Base-by-base conservation (phyloP, 2,888 invertebrate genomes). In the Synanthedon tipuliformis region DNA sequence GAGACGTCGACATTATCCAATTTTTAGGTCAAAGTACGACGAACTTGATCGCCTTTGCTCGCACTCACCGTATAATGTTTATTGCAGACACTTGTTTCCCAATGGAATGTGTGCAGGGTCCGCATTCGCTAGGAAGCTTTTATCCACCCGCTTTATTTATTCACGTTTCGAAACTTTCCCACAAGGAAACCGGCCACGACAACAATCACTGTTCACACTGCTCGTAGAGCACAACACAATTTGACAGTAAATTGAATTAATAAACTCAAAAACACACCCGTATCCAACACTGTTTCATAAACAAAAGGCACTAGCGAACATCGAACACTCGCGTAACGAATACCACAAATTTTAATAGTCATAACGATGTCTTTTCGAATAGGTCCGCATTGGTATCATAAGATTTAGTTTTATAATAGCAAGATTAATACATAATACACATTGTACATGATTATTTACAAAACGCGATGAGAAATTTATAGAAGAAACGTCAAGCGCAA, bases 41-140 rank as follows among this genome's bases (percentile, higher is more conserved):
- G 85, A 87, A 84, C 85, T 81, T 84, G 78, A 79, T 70, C 68
- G 75, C 78, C 76, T n/a, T n/a, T n/a, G n/a, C n/a, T 73, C 75
- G 78, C 78, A 87, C 86, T 86, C 77, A 87, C 87, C 87, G 86
- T 82, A 87, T 78, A 86, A 87, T 87, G 71, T 79, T 87, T 83
- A 84, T 73, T 81, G 81, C 82, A 77, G 80, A 79, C 85, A 84
- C 84, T 85, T 82, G 84, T 80, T 75, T 81, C 78, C 84, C 81
- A 75, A 73, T 74, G 85, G 85, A 85, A 86, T 83, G 85, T 81
- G 81, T 81, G 81, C 81, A 80, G 77, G 76, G 80, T 78, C 78
- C 80, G 79, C 86, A 85, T 80, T 81, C 78, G 81, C 81, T 82
- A 85, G 78, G 81, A 76, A 79, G 78, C 81, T 84, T 85, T 86